phyloP scores from a whole-genome alignment of 2,113 vertebrate species.

The Elanus axillaris region DNA sequence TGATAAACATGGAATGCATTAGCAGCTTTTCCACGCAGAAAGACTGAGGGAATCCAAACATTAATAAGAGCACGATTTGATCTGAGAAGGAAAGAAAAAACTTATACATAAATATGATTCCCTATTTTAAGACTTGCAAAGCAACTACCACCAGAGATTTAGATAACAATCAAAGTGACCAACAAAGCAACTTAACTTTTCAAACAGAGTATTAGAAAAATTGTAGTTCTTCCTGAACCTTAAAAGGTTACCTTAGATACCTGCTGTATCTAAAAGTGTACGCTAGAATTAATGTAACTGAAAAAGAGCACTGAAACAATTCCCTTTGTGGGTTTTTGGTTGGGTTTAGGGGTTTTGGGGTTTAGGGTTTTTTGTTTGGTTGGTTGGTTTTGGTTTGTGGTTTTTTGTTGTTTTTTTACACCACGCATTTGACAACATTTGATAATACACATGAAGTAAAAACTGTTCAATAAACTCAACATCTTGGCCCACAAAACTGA shows the following conservation, averaged over 20 bases:
- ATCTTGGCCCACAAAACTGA: not conserved
- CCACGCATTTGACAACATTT: not conserved
- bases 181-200: not conserved
- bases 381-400: too few species aligned
- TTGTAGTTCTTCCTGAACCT: not conserved
- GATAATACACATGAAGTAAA: not conserved
- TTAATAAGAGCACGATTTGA: conserved; percentile 96
- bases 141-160: not conserved
- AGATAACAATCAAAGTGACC: not conserved
- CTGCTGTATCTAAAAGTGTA: not conserved
- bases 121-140: not conserved
- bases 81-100: conserved; percentile 70
- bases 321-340: not conserved
- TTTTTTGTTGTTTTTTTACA: not conserved
- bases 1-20: conserved; percentile 98
- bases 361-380: not conserved
- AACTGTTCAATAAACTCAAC: not conserved
- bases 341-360: not conserved
- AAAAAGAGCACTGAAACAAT: not conserved
- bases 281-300: not conserved
- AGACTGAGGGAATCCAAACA: conserved; percentile 98
- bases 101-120: too few species aligned
- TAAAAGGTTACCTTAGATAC: not conserved
- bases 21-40: conserved; percentile 92
- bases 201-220: not conserved